phyloP scores from a whole-genome alignment of 2,113 vertebrate genomes.

The Otolemur garnettii region DNA sequence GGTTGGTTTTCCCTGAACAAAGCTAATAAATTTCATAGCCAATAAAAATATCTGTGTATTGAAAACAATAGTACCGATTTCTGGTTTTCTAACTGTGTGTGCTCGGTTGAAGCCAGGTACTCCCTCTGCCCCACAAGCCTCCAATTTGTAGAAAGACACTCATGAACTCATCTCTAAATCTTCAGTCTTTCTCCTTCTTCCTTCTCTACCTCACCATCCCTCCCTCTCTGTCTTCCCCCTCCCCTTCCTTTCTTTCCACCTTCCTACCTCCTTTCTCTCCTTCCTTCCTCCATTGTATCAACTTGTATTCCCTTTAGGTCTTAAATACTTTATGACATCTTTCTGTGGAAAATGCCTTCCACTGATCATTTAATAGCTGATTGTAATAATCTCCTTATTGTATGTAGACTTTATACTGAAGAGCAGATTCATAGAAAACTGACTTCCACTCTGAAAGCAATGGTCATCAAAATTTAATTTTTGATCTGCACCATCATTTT shows the following conservation, averaged over 20 bases:
- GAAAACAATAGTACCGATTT: neutral
- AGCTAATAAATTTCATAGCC: constrained; percentile 47
- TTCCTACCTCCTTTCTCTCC: neutral
- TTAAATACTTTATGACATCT: neutral
- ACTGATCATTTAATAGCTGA: neutral
- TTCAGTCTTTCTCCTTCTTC: neutral
- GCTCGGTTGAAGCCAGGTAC: neutral
- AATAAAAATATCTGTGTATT: constrained; percentile 12
- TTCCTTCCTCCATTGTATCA: neutral
- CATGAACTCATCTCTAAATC: neutral
- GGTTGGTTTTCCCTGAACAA: constrained; percentile 73
- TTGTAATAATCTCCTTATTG: neutral
- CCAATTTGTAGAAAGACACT: neutral
- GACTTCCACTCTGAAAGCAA: neutral
- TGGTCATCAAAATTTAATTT: neutral
- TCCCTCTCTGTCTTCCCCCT: no score
- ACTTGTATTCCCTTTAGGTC: neutral
- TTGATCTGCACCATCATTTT: neutral
- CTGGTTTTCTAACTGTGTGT: neutral
- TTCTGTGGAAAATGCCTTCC: neutral
- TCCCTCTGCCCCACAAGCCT: neutral
- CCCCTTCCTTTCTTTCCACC: neutral
- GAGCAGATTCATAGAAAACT: neutral
- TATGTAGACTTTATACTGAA: neutral
- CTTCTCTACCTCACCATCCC: no score